phyloP scores from a whole-genome alignment of 2,888 invertebrate species.

The Clanis bilineata region DNA sequence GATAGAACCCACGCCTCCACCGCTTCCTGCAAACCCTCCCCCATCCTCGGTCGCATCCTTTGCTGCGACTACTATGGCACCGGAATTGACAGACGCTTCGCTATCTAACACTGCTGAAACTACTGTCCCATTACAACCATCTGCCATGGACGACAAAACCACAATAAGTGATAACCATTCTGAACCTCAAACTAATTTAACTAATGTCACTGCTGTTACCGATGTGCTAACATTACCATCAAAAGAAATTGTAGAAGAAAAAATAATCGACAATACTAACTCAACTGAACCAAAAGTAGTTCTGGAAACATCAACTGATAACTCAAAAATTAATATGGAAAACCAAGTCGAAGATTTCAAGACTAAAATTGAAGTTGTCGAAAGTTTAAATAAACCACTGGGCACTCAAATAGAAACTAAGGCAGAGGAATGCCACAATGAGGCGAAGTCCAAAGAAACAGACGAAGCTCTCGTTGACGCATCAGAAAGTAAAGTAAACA shows the following conservation, averaged over 20 bases:
- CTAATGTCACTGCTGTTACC: conserved; percentile 17
- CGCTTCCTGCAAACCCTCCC: conserved; percentile 88
- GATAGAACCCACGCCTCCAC: conserved; percentile 86
- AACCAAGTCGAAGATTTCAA: not conserved
- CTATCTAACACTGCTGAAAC: conserved; percentile 68
- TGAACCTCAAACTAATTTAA: conserved; percentile 27
- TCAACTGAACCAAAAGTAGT: not conserved
- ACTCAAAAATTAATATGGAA: not conserved
- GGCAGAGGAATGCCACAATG: not conserved
- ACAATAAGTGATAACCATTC: conserved; percentile 36
- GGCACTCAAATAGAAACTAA: not conserved
- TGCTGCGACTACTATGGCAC: conserved; percentile 86
- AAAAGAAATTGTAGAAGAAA: conserved; percentile 1
- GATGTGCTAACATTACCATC: conserved; percentile 11
- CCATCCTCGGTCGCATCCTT: conserved; percentile 89
- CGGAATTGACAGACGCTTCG: conserved; percentile 71
- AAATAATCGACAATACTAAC: not conserved
- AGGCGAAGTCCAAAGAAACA: not conserved
- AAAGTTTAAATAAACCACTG: not conserved
- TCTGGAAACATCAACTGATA: not conserved
- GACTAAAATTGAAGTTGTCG: not conserved
- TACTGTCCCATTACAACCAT: conserved; percentile 50
- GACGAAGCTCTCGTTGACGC: not conserved
- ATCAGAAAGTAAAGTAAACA: not conserved
- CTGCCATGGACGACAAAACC: conserved; percentile 49